A percentile compares a stretch with the other conserved stretches of the same genome.
These are phyloP conservation scores for Nemurella pictetii DNA, from an alignment of 2,888 invertebrate genomes.

Conservation along the genomic window DNA sequence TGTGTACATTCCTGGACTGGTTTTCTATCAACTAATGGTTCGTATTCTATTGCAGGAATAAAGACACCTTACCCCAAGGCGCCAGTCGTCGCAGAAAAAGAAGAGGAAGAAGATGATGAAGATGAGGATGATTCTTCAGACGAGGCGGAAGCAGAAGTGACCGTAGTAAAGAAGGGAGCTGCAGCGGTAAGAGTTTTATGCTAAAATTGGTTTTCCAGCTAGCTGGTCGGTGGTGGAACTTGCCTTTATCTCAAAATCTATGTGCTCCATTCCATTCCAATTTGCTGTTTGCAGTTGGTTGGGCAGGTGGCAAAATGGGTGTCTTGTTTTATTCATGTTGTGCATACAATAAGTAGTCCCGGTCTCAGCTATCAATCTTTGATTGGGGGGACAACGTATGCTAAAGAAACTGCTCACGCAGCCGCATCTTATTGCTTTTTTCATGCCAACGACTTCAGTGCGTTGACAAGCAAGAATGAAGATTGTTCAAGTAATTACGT, in stretches of 20 bases:
- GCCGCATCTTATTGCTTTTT: background rate
- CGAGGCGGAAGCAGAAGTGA: background rate
- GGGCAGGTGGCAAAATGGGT: too few relatives aligned
- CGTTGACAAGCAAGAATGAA: background rate
- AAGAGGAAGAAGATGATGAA: background rate
- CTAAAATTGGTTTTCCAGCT: too few relatives aligned
- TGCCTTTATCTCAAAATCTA: too few relatives aligned
- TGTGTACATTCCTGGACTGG: too few relatives aligned
- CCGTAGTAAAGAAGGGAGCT: background rate
- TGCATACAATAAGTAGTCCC: constrained; percentile 6
- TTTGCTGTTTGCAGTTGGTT: too few relatives aligned
- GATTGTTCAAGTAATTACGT: too few relatives aligned
- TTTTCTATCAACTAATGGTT: background rate
- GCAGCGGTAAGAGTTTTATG: background rate
- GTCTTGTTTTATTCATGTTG: background rate
- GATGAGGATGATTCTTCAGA: constrained; percentile 9
- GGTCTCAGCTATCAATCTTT: background rate
- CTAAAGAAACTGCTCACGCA: background rate
- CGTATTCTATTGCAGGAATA: background rate
- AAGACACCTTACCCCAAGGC: background rate
- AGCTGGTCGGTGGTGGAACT: too few relatives aligned
- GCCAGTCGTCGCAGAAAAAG: background rate
- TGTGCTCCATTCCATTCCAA: too few relatives aligned
- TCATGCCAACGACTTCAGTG: background rate
- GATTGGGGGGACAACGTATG: constrained; percentile 11